Evolutionary conservation across 35 echinoderm and acorn worm genomes (phyloP).

Genomic region (Eucidaris tribuloides): DNA sequence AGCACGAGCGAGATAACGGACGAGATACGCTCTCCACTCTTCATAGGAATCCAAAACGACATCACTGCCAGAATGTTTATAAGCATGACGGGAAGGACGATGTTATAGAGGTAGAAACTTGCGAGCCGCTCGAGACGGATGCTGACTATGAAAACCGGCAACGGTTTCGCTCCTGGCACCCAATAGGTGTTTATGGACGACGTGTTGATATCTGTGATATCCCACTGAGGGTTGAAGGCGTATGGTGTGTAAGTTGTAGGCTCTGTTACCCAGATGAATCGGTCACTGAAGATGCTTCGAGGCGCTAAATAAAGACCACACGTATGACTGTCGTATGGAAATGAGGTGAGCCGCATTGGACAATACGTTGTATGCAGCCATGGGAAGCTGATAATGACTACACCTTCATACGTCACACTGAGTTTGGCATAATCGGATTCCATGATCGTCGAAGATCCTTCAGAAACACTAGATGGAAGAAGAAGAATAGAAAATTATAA

Average conservation of each 20-base stretch:
- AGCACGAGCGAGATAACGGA: background rate
- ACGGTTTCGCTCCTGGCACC: background rate
- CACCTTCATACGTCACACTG: background rate
- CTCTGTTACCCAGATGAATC: background rate
- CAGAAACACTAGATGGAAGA: background rate
- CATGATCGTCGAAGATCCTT: background rate
- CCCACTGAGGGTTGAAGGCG: background rate
- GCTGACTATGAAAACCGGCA: background rate
- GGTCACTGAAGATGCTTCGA: background rate
- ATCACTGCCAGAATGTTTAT: background rate
- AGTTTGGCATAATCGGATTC: background rate
- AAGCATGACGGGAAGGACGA: background rate
- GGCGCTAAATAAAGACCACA: background rate
- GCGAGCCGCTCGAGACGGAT: background rate
- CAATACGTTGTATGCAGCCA: background rate
- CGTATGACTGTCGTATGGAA: background rate
- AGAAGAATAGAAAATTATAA: too few species aligned
- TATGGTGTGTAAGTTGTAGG: background rate
- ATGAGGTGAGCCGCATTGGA: background rate
- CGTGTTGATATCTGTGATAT: background rate
- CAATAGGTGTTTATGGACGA: background rate
- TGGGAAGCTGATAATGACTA: background rate
- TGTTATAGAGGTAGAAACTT: background rate
- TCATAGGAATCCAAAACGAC: background rate
- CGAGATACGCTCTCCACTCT: constrained; percentile 9